phyloP scores from a whole-genome alignment of 2,888 invertebrate genomes.

The Unio delphinus region DNA sequence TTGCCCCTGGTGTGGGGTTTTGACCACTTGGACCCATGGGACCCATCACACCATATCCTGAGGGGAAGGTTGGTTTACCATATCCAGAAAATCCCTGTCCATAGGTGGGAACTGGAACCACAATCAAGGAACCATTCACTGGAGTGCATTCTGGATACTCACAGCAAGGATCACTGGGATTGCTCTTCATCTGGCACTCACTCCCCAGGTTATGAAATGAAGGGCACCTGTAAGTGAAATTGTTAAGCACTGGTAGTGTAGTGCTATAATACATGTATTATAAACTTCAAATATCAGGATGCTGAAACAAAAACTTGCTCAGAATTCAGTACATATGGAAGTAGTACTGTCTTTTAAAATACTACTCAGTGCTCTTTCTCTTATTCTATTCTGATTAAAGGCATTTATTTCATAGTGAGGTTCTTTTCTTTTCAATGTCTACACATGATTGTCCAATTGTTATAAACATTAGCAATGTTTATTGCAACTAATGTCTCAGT shows the following conservation, averaged over 20 bases:
- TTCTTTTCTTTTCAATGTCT: too few relatives aligned
- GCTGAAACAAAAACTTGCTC: not conserved
- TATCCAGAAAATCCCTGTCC: conserved; percentile 48
- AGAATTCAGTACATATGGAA: not conserved
- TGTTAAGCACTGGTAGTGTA: not conserved
- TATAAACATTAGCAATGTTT: too few relatives aligned
- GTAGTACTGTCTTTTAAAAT: not conserved
- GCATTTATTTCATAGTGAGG: too few relatives aligned
- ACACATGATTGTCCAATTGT: too few relatives aligned
- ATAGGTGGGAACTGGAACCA: conserved; percentile 42
- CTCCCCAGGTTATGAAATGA: conserved; percentile 37
- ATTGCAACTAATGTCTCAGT: too few relatives aligned
- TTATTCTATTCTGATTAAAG: not conserved
- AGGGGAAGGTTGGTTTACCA: conserved; percentile 9
- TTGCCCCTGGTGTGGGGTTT: too few relatives aligned
- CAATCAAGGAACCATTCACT: conserved; percentile 19
- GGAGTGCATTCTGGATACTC: conserved; percentile 35
- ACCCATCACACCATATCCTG: too few relatives aligned
- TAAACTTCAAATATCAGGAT: not conserved
- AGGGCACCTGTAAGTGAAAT: conserved; percentile 35
- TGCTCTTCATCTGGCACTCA: conserved; percentile 35
- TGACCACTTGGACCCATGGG: too few relatives aligned
- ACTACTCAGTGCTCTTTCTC: not conserved
- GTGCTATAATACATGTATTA: not conserved
- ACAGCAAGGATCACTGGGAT: conserved; percentile 49